Percentiles rank a stretch among this genome's conserved stretches.
phyloP scores from a whole-genome alignment of 2,797 vertebrate genomes.

The Syngnathus acus region DNA sequence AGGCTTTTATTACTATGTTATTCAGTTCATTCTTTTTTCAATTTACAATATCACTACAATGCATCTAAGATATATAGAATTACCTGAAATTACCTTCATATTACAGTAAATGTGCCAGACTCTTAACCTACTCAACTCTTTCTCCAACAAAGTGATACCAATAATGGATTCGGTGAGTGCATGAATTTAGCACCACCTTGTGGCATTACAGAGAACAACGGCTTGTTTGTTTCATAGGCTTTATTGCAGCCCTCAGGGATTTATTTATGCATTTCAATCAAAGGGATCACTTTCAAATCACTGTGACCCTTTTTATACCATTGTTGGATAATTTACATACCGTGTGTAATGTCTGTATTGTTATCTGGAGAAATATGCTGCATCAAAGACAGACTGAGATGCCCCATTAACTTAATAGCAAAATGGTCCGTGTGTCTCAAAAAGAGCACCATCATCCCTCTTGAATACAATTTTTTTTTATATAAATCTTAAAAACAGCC shows the following conservation, averaged over 20 bases:
- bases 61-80: background rate
- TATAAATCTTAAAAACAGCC: background rate
- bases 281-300: background rate
- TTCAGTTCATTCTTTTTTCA: background rate
- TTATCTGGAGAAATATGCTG: background rate
- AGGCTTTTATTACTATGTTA: background rate
- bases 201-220: slow-evolving; percentile 32
- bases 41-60: background rate
- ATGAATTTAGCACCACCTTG: slow-evolving; percentile 71
- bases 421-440: background rate
- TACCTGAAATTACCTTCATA: no score
- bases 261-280: background rate
- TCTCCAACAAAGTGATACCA: slow-evolving; percentile 11
- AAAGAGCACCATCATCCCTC: background rate
- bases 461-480: background rate
- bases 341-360: background rate
- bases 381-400: slow-evolving; percentile 1
- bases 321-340: background rate
- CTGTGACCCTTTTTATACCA: background rate
- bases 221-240: slow-evolving; percentile 17
- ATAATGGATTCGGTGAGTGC: slow-evolving; percentile 17
- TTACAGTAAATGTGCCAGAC: background rate
- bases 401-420: background rate
- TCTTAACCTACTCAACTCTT: background rate
- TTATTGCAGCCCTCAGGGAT: slow-evolving; percentile 4